A percentile compares a stretch with the other conserved stretches of the same genome.
phyloP scores from a whole-genome alignment of 2,113 vertebrate species.

The Athene cunicularia region DNA sequence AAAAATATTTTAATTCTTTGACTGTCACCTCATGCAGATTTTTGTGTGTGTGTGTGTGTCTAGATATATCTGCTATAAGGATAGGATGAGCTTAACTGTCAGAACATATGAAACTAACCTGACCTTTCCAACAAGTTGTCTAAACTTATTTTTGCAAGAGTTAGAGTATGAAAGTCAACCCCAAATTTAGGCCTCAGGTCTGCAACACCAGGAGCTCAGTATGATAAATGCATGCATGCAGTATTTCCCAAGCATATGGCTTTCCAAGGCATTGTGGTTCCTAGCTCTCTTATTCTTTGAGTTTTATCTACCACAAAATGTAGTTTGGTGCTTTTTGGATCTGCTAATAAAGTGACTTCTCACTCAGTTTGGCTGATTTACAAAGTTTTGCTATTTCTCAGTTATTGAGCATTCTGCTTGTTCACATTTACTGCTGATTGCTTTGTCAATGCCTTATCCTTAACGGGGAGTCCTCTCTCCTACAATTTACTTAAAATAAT shows the following conservation, averaged over 20 bases:
- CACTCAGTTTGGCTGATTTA: neutral
- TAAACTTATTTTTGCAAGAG: neutral
- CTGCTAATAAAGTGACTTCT: neutral
- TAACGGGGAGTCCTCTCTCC: neutral
- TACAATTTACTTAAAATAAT: neutral
- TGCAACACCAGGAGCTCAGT: neutral
- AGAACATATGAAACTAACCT: neutral
- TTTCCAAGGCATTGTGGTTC: neutral
- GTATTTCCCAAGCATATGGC: neutral
- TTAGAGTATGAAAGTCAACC: neutral
- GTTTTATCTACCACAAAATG: neutral
- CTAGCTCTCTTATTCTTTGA: neutral
- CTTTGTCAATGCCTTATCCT: neutral
- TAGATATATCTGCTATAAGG: neutral
- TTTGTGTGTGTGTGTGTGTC: neutral
- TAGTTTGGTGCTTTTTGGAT: neutral
- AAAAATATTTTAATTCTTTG: neutral
- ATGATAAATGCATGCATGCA: neutral
- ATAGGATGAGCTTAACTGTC: neutral
- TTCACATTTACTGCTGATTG: neutral
- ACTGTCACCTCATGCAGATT: neutral
- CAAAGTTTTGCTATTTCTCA: neutral
- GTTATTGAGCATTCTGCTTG: neutral
- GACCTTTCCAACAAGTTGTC: neutral
- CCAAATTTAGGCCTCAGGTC: neutral